Percentiles rank a stretch among this genome's conserved stretches.
phyloP scores from a whole-genome alignment of 2,113 vertebrate genomes.

The Trinectes maculatus region DNA sequence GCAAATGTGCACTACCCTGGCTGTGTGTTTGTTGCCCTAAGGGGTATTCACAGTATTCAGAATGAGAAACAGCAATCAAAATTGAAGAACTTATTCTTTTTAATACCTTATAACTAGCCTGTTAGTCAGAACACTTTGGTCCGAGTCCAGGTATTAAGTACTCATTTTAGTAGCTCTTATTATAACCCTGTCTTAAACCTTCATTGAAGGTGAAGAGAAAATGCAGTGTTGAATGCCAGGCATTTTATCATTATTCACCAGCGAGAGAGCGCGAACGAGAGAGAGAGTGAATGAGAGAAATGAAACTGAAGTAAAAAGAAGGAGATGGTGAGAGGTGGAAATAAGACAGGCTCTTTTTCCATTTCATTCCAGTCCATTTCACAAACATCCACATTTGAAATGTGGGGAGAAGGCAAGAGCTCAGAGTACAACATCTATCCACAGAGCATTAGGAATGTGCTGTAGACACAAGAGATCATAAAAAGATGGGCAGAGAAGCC shows the following conservation, averaged over 20 bases:
- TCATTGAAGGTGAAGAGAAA: slow-evolving; percentile 35
- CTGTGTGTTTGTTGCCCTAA: too few relatives aligned
- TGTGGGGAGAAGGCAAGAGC: slow-evolving; percentile 61
- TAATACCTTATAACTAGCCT: slow-evolving; percentile 32
- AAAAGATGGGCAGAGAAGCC: slow-evolving; percentile 65
- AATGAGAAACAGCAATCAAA: slow-evolving; percentile 22
- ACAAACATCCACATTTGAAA: slow-evolving; percentile 77
- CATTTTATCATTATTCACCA: slow-evolving; percentile 54
- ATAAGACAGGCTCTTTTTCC: slow-evolving; percentile 62
- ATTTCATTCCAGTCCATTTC: slow-evolving; percentile 80
- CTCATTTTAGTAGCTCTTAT: slow-evolving; percentile 52
- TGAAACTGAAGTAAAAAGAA: slow-evolving; percentile 47
- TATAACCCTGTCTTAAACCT: slow-evolving; percentile 48
- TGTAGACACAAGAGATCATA: slow-evolving; percentile 66
- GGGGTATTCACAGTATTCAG: too few relatives aligned
- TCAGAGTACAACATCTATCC: slow-evolving; percentile 69
- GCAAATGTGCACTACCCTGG: slow-evolving; percentile 10
- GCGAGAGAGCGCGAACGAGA: too few relatives aligned
- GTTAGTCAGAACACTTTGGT: slow-evolving; percentile 39
- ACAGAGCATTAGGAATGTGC: slow-evolving; percentile 61
- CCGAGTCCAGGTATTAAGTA: slow-evolving; percentile 59
- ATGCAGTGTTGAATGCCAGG: slow-evolving; percentile 42
- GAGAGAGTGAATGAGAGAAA: slow-evolving; percentile 42
- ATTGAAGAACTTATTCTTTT: slow-evolving; percentile 22
- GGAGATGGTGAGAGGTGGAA: slow-evolving; percentile 45